These are phyloP conservation scores for Cryptus viduatorius DNA, from an alignment of 2,888 invertebrate species.

Conservation along the genomic window DNA sequence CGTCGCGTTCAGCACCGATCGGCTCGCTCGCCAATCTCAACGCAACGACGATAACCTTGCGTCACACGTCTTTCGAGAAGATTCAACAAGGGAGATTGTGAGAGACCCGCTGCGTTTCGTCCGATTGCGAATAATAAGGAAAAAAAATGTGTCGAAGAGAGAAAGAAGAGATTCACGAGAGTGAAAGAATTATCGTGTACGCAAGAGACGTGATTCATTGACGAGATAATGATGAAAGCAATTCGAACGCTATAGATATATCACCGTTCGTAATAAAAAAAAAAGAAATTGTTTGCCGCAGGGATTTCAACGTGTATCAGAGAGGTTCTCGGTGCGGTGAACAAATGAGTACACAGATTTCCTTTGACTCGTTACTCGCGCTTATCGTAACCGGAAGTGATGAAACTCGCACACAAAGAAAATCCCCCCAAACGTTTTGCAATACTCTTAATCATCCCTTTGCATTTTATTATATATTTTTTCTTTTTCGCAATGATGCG, in stretches of 20 bases:
- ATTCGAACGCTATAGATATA: conserved; percentile 11
- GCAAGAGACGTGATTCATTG: conserved; percentile 56
- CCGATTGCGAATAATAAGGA: conserved; percentile 46
- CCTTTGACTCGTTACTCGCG: neutral
- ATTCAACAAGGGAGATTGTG: conserved; percentile 61
- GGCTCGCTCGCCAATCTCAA: conserved; percentile 65
- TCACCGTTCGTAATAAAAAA: neutral
- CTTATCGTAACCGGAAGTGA: conserved; percentile 23
- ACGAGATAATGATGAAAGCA: conserved; percentile 43
- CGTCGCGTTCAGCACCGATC: conserved; percentile 40
- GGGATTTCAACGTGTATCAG: conserved; percentile 54
- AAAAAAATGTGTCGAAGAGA: conserved; percentile 33
- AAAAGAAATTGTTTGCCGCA: conserved; percentile 27
- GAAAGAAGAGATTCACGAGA: conserved; percentile 40
- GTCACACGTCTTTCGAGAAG: conserved; percentile 64
- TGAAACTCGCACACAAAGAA: conserved; percentile 12
- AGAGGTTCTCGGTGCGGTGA: conserved; percentile 45
- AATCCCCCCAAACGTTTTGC: neutral
- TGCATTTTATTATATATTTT: neutral
- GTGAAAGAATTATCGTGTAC: conserved; percentile 68
- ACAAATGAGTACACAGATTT: conserved; percentile 47
- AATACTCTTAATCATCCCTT: neutral
- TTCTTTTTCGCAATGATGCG: neutral
- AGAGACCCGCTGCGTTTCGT: conserved; percentile 47
- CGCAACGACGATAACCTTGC: conserved; percentile 71